A percentile compares a stretch with the other conserved stretches of the same genome.
These are phyloP conservation scores for Sycophaga agraensis DNA, from an alignment of 1,140 invertebrate species.

Conservation along the genomic window DNA sequence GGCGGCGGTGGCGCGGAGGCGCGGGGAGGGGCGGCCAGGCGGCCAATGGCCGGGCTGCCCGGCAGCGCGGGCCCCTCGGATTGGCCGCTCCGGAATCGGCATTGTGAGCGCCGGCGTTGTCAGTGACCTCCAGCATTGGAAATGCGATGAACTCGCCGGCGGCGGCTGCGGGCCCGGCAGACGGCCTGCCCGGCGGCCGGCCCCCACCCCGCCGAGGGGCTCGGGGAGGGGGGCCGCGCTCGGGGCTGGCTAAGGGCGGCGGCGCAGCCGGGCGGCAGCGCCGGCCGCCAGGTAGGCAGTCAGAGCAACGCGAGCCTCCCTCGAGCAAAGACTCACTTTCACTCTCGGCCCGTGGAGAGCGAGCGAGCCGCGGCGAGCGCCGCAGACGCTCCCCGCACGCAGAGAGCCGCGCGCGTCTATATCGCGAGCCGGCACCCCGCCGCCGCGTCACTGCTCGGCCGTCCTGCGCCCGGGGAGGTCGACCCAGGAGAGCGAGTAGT, in stretches of 20 bases:
- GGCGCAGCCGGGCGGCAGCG: constrained; percentile 2
- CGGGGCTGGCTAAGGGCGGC: neutral
- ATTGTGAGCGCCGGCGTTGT: constrained; percentile 48
- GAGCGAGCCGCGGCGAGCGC: neutral
- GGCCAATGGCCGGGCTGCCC: constrained; percentile 44
- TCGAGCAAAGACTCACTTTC: constrained; percentile 58
- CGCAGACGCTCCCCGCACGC: neutral
- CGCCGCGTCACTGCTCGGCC: constrained; percentile 22
- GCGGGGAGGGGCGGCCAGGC: constrained; percentile 29
- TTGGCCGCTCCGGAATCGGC: constrained; percentile 40
- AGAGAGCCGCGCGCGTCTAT: constrained; percentile 2
- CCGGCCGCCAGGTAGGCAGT: constrained; percentile 50
- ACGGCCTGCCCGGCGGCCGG: neutral
- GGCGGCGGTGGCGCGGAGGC: neutral
- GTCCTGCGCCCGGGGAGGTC: constrained; percentile 21
- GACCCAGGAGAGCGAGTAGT: neutral
- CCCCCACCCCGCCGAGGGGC: neutral
- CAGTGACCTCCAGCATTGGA: constrained; percentile 66
- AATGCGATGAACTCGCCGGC: constrained; percentile 62
- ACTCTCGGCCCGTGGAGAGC: constrained; percentile 37
- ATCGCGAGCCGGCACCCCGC: constrained; percentile 13
- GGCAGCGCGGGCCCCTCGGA: constrained; percentile 31
- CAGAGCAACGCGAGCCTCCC: constrained; percentile 58
- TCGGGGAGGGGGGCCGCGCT: neutral
- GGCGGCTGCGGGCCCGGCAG: neutral